These are phyloP conservation scores for Australoheros facetus DNA, from an alignment of 2,797 vertebrate species.

Conservation along the genomic window DNA sequence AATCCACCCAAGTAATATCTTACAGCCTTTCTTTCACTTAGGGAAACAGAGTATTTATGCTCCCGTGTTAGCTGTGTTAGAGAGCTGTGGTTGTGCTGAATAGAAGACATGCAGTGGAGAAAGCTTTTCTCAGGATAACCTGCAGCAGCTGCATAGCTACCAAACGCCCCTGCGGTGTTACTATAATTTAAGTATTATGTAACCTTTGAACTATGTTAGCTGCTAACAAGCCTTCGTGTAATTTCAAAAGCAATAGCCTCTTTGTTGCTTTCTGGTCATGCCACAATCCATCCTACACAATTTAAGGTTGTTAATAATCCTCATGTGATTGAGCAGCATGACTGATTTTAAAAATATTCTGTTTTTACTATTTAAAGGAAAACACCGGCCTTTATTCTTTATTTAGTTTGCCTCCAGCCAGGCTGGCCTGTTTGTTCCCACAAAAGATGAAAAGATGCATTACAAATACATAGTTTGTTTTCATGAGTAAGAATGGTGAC, in stretches of 20 bases:
- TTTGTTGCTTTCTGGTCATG: not conserved
- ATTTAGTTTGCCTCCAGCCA: not conserved
- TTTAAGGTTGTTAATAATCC: not conserved
- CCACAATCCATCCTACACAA: not conserved
- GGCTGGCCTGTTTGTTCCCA: not conserved
- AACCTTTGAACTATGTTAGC: not conserved
- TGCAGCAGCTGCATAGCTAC: not conserved
- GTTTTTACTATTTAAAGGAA: not conserved
- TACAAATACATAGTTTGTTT: not conserved
- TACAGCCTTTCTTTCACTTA: not conserved
- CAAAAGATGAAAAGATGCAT: not conserved
- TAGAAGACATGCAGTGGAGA: not conserved
- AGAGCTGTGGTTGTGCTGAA: not conserved
- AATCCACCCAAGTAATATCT: not conserved
- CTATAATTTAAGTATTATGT: not conserved
- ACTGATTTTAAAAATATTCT: not conserved
- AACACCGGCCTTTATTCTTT: not conserved
- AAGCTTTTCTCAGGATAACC: not conserved
- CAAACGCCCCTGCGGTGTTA: not conserved
- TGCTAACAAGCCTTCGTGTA: not conserved
- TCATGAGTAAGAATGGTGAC: not conserved
- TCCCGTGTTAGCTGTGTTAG: too few species aligned
- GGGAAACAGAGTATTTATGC: not conserved
- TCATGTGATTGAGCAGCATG: constrained; percentile 6
- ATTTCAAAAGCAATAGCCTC: not conserved